Evolutionary conservation across 92 coral and sea anemone species (phyloP).

Genomic region (Heteractis magnifica): DNA sequence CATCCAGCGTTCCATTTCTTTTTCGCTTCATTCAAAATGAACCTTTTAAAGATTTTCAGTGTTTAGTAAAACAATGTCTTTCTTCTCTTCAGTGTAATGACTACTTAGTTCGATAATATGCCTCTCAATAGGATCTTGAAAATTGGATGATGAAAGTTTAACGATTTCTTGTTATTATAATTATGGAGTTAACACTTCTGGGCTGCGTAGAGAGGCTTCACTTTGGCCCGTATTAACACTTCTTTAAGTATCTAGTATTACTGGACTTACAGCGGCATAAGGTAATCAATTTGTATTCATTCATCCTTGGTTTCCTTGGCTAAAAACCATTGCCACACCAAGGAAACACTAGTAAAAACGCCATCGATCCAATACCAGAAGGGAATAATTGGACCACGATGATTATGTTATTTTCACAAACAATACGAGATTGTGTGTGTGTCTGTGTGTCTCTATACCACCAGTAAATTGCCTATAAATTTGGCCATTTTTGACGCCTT

Average conservation of each 20-base stretch:
- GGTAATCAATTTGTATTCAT: slow-evolving; percentile 7
- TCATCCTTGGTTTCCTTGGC: slow-evolving; percentile 10
- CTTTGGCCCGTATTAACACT: slow-evolving; percentile 15
- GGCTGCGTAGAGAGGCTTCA: not conserved
- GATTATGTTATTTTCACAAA: slow-evolving; percentile 26
- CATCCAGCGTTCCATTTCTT: not conserved
- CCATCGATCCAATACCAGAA: slow-evolving; percentile 10
- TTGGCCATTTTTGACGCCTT: not conserved
- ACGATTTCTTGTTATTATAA: slow-evolving; percentile 29
- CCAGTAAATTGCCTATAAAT: not conserved
- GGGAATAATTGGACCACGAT: slow-evolving; percentile 29
- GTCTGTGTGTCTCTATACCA: not conserved
- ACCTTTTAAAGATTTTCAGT: not conserved
- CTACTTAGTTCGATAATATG: slow-evolving; percentile 10
- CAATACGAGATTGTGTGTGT: not conserved
- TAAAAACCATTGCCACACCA: slow-evolving; percentile 14
- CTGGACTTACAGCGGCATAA: not conserved
- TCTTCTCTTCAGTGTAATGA: not conserved
- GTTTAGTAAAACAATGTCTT: not conserved
- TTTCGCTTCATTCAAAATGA: not conserved
- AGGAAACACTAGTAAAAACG: slow-evolving; percentile 16
- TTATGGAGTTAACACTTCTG: slow-evolving; percentile 25
- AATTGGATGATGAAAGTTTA: slow-evolving; percentile 30
- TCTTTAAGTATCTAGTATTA: slow-evolving; percentile 1
- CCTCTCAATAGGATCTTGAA: slow-evolving; percentile 22